phyloP scores from a whole-genome alignment of 2,113 vertebrate species.

The Mobula birostris region DNA sequence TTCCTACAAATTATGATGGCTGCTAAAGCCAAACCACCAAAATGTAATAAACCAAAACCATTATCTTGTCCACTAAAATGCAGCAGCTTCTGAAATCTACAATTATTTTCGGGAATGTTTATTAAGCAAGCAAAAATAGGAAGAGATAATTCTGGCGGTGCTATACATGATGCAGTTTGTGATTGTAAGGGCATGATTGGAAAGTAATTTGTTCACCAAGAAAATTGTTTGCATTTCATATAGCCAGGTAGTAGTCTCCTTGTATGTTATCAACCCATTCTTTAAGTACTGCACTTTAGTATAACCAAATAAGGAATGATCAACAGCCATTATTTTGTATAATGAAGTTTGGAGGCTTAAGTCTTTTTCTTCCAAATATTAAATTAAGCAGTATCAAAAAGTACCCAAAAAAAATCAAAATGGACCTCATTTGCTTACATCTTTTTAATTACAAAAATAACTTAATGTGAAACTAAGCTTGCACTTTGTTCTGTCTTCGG shows the following conservation, averaged over 20 bases:
- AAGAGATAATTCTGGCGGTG: not conserved
- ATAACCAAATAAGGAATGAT: constrained; percentile 17
- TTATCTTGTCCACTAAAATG: not conserved
- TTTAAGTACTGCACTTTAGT: constrained; percentile 8
- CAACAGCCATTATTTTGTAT: not conserved
- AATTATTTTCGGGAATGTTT: not conserved
- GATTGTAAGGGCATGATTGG: not conserved
- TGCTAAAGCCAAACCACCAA: not conserved
- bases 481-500: not conserved
- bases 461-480: constrained; percentile 23
- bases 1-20: not conserved
- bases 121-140: not conserved
- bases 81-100: not conserved
- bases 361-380: constrained; percentile 16
- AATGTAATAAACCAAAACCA: not conserved
- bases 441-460: constrained; percentile 37
- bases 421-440: constrained; percentile 23
- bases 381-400: constrained; percentile 37
- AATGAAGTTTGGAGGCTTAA: not conserved
- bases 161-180: not conserved
- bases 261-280: constrained; percentile 13
- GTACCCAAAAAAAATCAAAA: constrained; percentile 33
- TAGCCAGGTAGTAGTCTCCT: constrained; percentile 19
- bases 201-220: constrained; percentile 9
- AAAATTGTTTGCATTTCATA: not conserved